Percentiles rank a stretch among this genome's conserved stretches.
Conservation (phyloP, 2,888 invertebrate species). For the Saturnia japonica region DNA sequence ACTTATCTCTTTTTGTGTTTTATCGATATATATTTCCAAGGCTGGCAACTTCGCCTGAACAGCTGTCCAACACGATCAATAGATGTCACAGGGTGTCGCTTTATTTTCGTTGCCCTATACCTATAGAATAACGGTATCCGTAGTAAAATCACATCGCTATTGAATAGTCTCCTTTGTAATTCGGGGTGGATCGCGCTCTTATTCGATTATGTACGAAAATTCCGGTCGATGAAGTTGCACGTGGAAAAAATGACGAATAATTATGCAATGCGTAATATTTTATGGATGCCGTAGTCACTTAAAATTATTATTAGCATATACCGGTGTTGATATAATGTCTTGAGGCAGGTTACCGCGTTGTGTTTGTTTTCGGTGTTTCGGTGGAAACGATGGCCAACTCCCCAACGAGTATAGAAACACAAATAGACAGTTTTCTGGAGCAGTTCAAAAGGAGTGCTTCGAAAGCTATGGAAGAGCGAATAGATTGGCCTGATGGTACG, state of each 20-base stretch:
- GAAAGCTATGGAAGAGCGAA: constrained; percentile 86
- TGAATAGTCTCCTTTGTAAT: constrained; percentile 61
- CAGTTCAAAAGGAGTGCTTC: constrained; percentile 91
- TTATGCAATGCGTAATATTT: constrained; percentile 48
- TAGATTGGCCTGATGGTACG: constrained; percentile 79
- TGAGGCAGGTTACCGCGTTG: constrained; percentile 53
- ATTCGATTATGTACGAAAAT: constrained; percentile 57
- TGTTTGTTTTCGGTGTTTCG: constrained; percentile 79
- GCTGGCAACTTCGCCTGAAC: constrained; percentile 60
- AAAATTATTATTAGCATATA: constrained; percentile 16
- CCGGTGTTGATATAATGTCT: constrained; percentile 19
- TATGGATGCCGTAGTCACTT: constrained; percentile 32
- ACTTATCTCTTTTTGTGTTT: constrained; percentile 7
- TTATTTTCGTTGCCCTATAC: constrained; percentile 74
- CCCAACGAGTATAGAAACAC: constrained; percentile 88
- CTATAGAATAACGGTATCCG: constrained; percentile 74
- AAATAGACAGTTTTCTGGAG: constrained; percentile 92
- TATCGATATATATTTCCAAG: constrained; percentile 1
- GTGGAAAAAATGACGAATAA: constrained; percentile 49
- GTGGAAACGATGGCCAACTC: constrained; percentile 84
- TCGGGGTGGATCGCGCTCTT: constrained; percentile 47
- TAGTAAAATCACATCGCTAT: constrained; percentile 68
- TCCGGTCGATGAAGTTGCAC: constrained; percentile 64
- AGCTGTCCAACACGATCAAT: constrained; percentile 76
- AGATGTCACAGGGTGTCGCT: constrained; percentile 80